A percentile compares a stretch with the other conserved stretches of the same genome.
Conservation (phyloP, 23 tunicate genomes). For the Aplidium turbinatum region DNA sequence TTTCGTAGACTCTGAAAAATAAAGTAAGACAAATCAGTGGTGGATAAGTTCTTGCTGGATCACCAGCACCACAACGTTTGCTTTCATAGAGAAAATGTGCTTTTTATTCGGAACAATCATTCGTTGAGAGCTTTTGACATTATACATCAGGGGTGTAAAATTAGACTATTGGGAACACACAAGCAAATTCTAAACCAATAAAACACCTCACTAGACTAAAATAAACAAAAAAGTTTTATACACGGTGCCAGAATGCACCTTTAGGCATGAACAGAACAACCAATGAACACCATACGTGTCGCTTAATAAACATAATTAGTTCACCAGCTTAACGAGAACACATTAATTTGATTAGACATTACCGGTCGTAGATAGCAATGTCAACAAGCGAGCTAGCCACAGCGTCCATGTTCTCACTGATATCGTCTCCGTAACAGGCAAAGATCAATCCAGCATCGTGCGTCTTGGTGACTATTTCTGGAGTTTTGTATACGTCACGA, state of each 20-base stretch:
- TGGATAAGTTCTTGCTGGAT: too few species aligned
- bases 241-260: too few species aligned
- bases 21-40: too few species aligned
- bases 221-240: background rate
- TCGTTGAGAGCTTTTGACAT: too few species aligned
- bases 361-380: conserved; percentile 74
- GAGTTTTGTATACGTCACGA: conserved; percentile 45
- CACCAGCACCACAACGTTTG: too few species aligned
- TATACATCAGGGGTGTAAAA: too few species aligned
- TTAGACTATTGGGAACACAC: too few species aligned
- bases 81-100: too few species aligned
- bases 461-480: conserved; percentile 37
- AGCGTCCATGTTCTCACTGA: conserved; percentile 41
- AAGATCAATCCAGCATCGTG: conserved; percentile 47
- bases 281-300: background rate
- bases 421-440: conserved; percentile 71
- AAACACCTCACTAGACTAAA: background rate
- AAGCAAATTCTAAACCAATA: background rate
- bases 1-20: too few species aligned
- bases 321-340: background rate
- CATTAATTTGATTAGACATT: background rate
- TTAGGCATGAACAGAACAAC: too few species aligned
- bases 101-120: too few species aligned
- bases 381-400: conserved; percentile 38
- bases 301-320: background rate